Evolutionary conservation across 2,888 invertebrate species (phyloP).

Genomic region (Oscheius sp.): DNA sequence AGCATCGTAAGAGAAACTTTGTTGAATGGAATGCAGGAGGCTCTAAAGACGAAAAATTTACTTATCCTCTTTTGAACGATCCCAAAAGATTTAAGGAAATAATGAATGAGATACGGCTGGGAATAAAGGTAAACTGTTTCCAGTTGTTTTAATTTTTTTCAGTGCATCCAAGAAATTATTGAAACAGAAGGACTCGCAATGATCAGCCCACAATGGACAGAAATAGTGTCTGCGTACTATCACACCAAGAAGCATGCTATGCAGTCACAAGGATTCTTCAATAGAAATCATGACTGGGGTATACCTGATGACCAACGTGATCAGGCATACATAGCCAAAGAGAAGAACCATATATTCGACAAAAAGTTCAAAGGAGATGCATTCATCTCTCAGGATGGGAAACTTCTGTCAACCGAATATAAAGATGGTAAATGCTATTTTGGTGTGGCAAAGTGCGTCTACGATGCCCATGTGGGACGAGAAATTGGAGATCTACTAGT

Average conservation of each 20-base stretch:
- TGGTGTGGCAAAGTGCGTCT: neutral
- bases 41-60: too few relatives aligned
- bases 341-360: neutral
- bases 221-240: neutral
- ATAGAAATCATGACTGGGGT: neutral
- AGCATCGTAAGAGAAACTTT: too few relatives aligned
- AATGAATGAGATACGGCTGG: too few relatives aligned
- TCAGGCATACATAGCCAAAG: neutral
- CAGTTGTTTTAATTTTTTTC: too few relatives aligned
- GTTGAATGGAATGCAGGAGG: too few relatives aligned
- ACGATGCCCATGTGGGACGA: conserved; percentile 7
- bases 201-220: neutral
- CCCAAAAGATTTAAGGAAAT: too few relatives aligned
- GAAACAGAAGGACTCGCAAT: neutral
- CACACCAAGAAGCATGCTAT: neutral
- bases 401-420: neutral
- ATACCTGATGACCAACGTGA: neutral
- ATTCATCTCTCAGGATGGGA: neutral
- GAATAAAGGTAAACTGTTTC: too few relatives aligned
- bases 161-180: neutral
- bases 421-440: neutral
- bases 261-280: neutral
- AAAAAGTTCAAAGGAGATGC: neutral
- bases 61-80: too few relatives aligned
- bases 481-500: neutral